Evolutionary conservation across 2,797 vertebrate species (phyloP).

Genomic region (Enteromius radiatus): DNA sequence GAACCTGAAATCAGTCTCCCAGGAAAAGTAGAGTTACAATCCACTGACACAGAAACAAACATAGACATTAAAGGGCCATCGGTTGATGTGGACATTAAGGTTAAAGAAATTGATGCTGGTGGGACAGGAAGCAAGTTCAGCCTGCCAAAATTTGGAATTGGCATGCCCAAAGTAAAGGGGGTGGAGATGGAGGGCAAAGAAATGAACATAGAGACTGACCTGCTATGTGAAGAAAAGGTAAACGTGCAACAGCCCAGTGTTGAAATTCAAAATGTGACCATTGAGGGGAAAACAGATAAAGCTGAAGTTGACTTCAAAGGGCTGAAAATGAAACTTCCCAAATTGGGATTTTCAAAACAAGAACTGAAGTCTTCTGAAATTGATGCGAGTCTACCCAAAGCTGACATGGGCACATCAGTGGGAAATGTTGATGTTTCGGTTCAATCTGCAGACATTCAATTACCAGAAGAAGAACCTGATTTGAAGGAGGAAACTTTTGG

Average conservation of each 20-base stretch:
- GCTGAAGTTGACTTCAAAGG: conserved; percentile 46
- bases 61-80: conserved; percentile 29
- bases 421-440: conserved; percentile 48
- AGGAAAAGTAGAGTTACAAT: rapidly evolving
- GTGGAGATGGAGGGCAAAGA: conserved; percentile 3
- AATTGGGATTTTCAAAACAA: conserved; percentile 5
- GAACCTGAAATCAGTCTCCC: conserved; percentile 31
- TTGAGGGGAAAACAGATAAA: conserved; percentile 12
- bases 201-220: conserved; percentile 34
- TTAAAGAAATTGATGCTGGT: conserved; percentile 10
- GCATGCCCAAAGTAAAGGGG: conserved; percentile 33
- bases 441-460: conserved; percentile 53
- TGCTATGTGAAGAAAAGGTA: conserved; percentile 35
- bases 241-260: conserved; percentile 12
- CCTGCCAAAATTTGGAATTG: conserved; percentile 18
- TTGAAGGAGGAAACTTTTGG: conserved; percentile 18
- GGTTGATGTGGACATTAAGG: conserved; percentile 23
- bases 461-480: conserved; percentile 22
- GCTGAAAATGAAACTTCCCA: conserved; percentile 46
- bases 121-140: conserved; percentile 51
- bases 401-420: conserved; percentile 11
- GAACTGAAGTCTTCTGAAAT: background rate
- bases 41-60: conserved; percentile 32
- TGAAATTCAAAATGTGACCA: conserved; percentile 9
- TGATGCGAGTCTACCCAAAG: conserved; percentile 36